A percentile compares a stretch with the other conserved stretches of the same genome.
Evolutionary conservation across 1,140 invertebrate species (phyloP).

Genomic region (Akabosia matsudoensis): DNA sequence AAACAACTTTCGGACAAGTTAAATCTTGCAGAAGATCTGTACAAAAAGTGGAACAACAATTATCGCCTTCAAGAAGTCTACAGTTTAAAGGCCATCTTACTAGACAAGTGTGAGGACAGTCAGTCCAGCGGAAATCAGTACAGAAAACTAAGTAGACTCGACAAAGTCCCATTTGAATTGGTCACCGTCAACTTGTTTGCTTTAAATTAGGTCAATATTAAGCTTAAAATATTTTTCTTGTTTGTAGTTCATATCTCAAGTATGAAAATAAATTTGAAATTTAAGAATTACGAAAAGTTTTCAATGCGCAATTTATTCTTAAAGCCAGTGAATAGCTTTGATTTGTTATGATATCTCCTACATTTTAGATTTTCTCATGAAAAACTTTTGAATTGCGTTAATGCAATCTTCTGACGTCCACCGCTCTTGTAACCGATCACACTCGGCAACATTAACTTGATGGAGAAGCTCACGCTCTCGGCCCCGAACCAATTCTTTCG

Average conservation of each 20-base stretch:
- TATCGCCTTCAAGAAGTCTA: slow-evolving; percentile 35
- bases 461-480: slow-evolving; percentile 54
- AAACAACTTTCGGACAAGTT: slow-evolving; percentile 11
- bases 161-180: background rate
- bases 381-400: slow-evolving; percentile 60
- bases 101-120: background rate
- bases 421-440: slow-evolving; percentile 56
- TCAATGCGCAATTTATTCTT: too few relatives aligned
- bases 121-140: background rate
- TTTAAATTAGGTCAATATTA: too few relatives aligned
- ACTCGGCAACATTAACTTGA: slow-evolving; percentile 58
- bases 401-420: slow-evolving; percentile 63
- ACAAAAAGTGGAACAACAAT: slow-evolving; percentile 32
- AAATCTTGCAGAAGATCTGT: slow-evolving; percentile 21
- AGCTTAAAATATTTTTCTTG: too few relatives aligned
- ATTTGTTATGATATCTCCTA: too few relatives aligned
- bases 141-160: background rate
- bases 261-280: too few relatives aligned
- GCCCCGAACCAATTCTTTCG: slow-evolving; percentile 56
- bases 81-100: slow-evolving; percentile 23
- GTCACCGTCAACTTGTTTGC: background rate
- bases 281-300: too few relatives aligned
- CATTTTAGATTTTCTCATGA: slow-evolving; percentile 49
- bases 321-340: too few relatives aligned
- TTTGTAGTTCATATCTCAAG: too few relatives aligned